Evolutionary conservation across 2,888 invertebrate species (phyloP).

Genomic region (Drosophila neonasuta): DNA sequence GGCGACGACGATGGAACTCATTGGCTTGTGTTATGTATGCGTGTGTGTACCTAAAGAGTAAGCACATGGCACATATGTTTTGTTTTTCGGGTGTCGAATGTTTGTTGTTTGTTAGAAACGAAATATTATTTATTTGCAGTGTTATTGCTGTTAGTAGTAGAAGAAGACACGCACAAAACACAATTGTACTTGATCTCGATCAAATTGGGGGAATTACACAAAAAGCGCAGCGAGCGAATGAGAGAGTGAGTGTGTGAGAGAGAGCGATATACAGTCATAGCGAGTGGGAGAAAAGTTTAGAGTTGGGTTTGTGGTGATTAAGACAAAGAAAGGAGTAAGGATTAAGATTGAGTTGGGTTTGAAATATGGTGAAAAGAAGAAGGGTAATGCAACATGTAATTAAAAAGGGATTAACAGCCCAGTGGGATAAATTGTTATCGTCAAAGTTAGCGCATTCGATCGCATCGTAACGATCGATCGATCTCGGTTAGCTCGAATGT

Average conservation of each 20-base stretch:
- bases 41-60: conserved; percentile 81
- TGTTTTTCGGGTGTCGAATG: not conserved
- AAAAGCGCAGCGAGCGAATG: conserved; percentile 43
- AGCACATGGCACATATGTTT: conserved; percentile 58
- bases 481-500: conserved; percentile 42
- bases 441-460: not conserved
- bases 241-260: conserved; percentile 5
- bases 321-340: no score
- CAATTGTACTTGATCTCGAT: conserved; percentile 23
- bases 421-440: conserved; percentile 3
- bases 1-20: conserved; percentile 81
- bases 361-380: no score
- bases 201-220: conserved; percentile 24
- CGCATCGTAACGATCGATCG: no score
- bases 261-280: not conserved
- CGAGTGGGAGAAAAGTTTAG: no score
- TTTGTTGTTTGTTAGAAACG: conserved; percentile 46
- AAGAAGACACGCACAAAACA: conserved; percentile 29
- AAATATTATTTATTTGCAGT: conserved; percentile 36
- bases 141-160: conserved; percentile 36
- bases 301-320: no score
- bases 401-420: conserved; percentile 11
- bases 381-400: conserved; percentile 13
- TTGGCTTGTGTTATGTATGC: conserved; percentile 82
- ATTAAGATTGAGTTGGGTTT: no score